Evolutionary conservation across 2,113 vertebrate genomes (phyloP), one percentile per base, ranked within the genome.

Genomic region (Nothoprocta perdicaria): DNA sequence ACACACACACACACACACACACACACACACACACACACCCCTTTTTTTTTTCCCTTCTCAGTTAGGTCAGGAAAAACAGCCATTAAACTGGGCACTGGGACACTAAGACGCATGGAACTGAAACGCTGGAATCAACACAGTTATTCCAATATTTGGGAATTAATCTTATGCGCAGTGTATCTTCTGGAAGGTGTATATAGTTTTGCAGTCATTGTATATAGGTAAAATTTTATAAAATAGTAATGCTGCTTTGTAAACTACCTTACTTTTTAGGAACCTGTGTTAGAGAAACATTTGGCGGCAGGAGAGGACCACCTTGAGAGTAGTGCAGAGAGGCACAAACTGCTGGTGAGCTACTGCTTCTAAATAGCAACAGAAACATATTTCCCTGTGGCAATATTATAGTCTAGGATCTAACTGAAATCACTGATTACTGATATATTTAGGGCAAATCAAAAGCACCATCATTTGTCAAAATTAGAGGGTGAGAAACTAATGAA

Each of bases 141-240:
- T 76, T 94, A 81, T 63, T 85, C 45, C 57, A 92, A 3, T 89
- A 77, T 88, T 78, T 85, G 53, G 31, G 55, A 82, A 80, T 86
- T 76, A 80, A n/a, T 84, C 27, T 60, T 74, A 62, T 0, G 2
- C 61, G 17, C 1, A 3, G 29, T 46, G 24, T 76, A 17, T 55
- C 55, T 84, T 91, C 57, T 66, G 38, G 14, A 93, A 84, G 13
- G 27, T 86, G 35, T 84, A 43, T 80, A 43, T 91, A 53, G 52
- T 89, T 88, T 79, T 92, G 74, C 35, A 62, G 45, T 90, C 50
- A 50, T 46, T 81, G 38, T 75, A 93, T 76, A 67, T 43, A 81
- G 58, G 66, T 83, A 58, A 2, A 55, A n/a, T 87, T 90, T 88
- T 92, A 45, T 80, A 77, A 63, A 73, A 75, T 38, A 79, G 63